phyloP scores from a whole-genome alignment of 2,113 vertebrate species.

The Echinops telfairi region DNA sequence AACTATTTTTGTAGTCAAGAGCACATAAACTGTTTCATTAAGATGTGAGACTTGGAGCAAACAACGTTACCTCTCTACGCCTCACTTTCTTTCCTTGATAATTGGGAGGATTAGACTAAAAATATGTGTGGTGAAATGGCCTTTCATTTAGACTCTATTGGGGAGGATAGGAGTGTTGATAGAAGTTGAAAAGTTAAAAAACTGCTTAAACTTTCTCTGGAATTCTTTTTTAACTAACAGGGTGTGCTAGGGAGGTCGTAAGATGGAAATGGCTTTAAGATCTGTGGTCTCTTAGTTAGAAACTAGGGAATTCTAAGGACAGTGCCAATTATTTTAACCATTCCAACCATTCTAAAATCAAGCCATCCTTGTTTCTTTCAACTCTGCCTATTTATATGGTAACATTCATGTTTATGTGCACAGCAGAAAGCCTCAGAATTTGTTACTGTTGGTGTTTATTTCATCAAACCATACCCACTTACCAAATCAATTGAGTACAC shows the following conservation, averaged over 20 bases:
- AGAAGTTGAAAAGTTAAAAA: not conserved
- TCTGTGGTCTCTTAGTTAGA: slow-evolving; percentile 4
- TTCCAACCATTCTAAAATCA: slow-evolving; percentile 23
- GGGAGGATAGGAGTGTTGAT: not conserved
- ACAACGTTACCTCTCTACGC: not conserved
- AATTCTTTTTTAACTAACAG: slow-evolving; percentile 32
- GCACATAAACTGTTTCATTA: slow-evolving; percentile 12
- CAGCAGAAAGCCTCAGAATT: slow-evolving; percentile 71
- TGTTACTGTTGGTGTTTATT: slow-evolving; percentile 78
- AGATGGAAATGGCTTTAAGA: slow-evolving; percentile 28
- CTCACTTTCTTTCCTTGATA: slow-evolving; percentile 17
- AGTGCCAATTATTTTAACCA: not conserved
- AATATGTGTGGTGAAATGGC: not conserved
- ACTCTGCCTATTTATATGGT: slow-evolving; percentile 39
- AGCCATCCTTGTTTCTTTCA: slow-evolving; percentile 48
- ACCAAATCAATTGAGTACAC: slow-evolving; percentile 71
- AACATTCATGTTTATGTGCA: slow-evolving; percentile 53
- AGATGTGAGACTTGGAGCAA: not conserved
- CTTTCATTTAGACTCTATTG: slow-evolving; percentile 42
- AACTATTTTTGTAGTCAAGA: slow-evolving; percentile 38
- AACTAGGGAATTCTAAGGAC: slow-evolving; percentile 43
- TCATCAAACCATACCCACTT: slow-evolving; percentile 74
- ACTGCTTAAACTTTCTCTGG: not conserved
- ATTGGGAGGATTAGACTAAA: not conserved
- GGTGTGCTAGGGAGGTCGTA: too few relatives aligned